phyloP scores from a whole-genome alignment of 2,888 invertebrate species.

The Gastracanthus pulcherrimus region DNA sequence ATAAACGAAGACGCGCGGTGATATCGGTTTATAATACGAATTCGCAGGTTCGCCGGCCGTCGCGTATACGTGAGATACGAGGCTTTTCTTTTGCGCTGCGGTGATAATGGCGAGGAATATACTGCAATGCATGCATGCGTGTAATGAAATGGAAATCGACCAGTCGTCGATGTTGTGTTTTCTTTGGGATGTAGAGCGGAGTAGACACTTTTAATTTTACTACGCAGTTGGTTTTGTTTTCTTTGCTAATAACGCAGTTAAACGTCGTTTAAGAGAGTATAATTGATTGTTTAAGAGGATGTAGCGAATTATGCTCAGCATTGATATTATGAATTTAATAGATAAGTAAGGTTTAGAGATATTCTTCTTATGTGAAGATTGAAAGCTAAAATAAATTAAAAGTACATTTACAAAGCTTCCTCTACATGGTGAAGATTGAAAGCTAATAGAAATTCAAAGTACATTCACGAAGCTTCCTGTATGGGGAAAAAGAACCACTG shows the following conservation, averaged over 20 bases:
- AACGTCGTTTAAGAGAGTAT: not conserved
- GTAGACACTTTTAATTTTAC: too few relatives aligned
- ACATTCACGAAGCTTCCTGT: too few relatives aligned
- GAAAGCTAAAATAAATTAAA: too few relatives aligned
- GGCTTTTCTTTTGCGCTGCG: not conserved
- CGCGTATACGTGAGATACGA: not conserved
- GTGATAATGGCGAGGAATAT: not conserved
- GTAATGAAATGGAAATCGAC: conserved; percentile 15
- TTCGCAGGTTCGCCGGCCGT: not conserved
- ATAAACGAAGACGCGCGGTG: not conserved
- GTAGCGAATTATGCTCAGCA: too few relatives aligned
- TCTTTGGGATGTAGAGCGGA: not conserved
- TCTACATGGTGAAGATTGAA: too few relatives aligned
- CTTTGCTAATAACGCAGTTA: not conserved
- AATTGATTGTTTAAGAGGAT: too few relatives aligned
- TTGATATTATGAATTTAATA: too few relatives aligned
- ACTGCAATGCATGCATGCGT: not conserved
- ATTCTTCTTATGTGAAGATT: too few relatives aligned
- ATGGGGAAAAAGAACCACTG: too few relatives aligned
- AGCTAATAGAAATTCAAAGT: too few relatives aligned
- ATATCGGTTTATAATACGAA: not conserved
- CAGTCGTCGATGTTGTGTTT: not conserved
- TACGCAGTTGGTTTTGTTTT: not conserved
- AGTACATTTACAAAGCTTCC: too few relatives aligned
- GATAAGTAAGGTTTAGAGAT: too few relatives aligned